Base-by-base conservation (phyloP, 2,888 invertebrate species). In the Pedicia rivosa region DNA sequence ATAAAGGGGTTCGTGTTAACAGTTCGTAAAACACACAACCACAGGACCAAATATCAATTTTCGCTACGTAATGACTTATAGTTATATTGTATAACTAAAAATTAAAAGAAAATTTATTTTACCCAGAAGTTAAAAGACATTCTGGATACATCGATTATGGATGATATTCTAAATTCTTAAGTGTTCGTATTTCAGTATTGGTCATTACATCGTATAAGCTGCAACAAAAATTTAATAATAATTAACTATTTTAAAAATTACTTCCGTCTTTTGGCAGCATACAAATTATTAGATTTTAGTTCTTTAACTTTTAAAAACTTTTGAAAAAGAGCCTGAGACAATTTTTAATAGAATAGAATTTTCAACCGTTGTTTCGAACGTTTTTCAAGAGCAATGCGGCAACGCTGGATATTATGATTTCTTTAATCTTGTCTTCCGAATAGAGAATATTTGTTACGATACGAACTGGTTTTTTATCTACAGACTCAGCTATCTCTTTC, bases 21-120 rank as follows among this genome's bases (percentile, higher is more conserved):
- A 76, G 65, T 61, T 78, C 78, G 53, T 68, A 78, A 52, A 72
- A 74, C 19, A 77, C 75, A 51, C 78, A 78, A 5, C 76, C 78
- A 2, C 68, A 60, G 24, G 76, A 74, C 78, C 78, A 78, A 30
- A 77, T 60, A 51, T 78, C 78, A 74, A 77, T 75, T 57, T 75
- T 75, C n/a, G 71, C 66, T 1, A 70, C 68, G 50, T 78, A 78
- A 51, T 65, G n/a, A n/a, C n/a, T n/a, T n/a, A n/a, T n/a, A n/a
- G n/a, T n/a, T n/a, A n/a, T n/a, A n/a, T n/a, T n/a, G n/a, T n/a
- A n/a, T n/a, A n/a, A n/a, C n/a, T n/a, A n/a, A n/a, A n/a, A n/a
- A n/a, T n/a, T n/a, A n/a, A n/a, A n/a, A n/a, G n/a, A n/a, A n/a
- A n/a, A n/a, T n/a, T n/a, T n/a, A n/a, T n/a, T n/a, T n/a, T n/a